Percentiles rank a stretch among this genome's conserved stretches.
These are phyloP conservation scores for Pandemis corylana DNA, from an alignment of 2,888 invertebrate genomes.

Conservation along the genomic window DNA sequence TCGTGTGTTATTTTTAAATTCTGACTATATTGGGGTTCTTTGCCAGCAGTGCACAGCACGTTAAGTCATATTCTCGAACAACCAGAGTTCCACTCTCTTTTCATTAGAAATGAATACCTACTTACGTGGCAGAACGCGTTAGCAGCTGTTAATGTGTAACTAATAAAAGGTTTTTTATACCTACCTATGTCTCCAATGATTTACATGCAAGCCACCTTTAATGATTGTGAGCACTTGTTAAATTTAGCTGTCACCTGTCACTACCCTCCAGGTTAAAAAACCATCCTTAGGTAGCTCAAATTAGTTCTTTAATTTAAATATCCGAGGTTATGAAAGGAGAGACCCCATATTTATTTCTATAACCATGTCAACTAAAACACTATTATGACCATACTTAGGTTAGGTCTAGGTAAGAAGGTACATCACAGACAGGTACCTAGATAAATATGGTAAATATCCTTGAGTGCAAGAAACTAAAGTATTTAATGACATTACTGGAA, in stretches of 20 bases:
- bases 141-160: background rate
- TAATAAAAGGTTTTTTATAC: background rate
- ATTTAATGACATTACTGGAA: background rate
- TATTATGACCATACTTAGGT: background rate
- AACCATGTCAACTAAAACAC: background rate
- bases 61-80: background rate
- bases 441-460: too few relatives aligned
- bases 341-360: background rate
- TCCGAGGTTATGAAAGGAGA: too few relatives aligned
- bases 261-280: background rate
- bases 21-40: conserved; percentile 1
- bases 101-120: background rate
- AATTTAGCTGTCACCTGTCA: background rate
- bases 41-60: conserved; percentile 1
- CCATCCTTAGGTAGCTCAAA: background rate
- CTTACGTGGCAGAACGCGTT: conserved; percentile 5
- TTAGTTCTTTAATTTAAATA: background rate
- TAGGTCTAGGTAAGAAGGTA: background rate
- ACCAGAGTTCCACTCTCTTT: conserved; percentile 9
- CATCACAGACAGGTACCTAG: too few relatives aligned
- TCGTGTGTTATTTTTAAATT: background rate
- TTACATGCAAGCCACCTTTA: conserved; percentile 1
- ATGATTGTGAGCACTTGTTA: background rate
- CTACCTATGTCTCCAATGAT: background rate
- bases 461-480: background rate